A percentile compares a stretch with the other conserved stretches of the same genome.
phyloP scores from a whole-genome alignment of 2,888 invertebrate species.

The Leucozona laternaria region DNA sequence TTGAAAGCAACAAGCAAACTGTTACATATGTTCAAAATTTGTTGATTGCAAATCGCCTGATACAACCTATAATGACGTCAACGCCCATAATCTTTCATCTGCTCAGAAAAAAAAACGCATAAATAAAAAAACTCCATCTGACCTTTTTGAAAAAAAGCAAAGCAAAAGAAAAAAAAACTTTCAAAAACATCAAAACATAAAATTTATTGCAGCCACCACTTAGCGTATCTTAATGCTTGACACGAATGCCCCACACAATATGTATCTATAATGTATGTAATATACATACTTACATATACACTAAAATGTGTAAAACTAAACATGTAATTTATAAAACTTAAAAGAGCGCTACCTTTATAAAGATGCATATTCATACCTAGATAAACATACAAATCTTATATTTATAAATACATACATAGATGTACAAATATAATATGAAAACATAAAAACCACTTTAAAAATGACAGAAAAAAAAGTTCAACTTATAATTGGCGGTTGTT shows the following conservation, averaged over 20 bases:
- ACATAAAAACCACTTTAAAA: slow-evolving; percentile 40
- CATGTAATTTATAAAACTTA: slow-evolving; percentile 12
- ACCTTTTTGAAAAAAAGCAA: slow-evolving; percentile 24
- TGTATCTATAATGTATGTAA: not conserved
- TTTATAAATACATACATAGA: too few relatives aligned
- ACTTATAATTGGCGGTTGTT: slow-evolving; percentile 60
- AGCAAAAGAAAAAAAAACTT: slow-evolving; percentile 29
- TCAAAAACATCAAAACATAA: slow-evolving; percentile 39
- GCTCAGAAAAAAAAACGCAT: not conserved
- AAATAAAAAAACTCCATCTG: slow-evolving; percentile 6
- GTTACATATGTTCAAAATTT: not conserved
- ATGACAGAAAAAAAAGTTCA: slow-evolving; percentile 28
- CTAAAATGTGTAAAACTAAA: slow-evolving; percentile 40
- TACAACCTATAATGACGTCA: slow-evolving; percentile 15
- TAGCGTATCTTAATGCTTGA: slow-evolving; percentile 54
- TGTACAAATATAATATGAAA: not conserved
- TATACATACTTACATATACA: not conserved
- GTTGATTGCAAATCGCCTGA: not conserved
- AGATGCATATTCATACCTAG: not conserved
- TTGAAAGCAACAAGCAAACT: not conserved
- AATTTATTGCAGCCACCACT: slow-evolving; percentile 39
- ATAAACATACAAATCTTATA: too few relatives aligned
- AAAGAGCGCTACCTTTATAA: slow-evolving; percentile 5
- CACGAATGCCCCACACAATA: slow-evolving; percentile 55
- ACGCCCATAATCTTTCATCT: slow-evolving; percentile 13